Evolutionary conservation across 2,113 vertebrate genomes (phyloP).

Genomic region (Urocynchramus pylzowi): DNA sequence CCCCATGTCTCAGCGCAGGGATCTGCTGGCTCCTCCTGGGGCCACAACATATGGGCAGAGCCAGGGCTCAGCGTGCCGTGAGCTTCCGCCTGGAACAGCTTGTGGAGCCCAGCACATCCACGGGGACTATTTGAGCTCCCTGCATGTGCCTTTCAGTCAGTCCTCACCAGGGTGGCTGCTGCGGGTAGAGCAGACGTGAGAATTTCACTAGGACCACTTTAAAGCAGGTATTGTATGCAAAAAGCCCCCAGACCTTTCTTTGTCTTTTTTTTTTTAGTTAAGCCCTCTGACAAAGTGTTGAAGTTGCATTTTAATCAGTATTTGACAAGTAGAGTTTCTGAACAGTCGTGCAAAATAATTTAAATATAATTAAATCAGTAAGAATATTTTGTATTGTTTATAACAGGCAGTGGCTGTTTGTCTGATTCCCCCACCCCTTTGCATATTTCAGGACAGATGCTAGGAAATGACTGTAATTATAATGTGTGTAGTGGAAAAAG

Average conservation of each 20-base stretch:
- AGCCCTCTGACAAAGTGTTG: neutral
- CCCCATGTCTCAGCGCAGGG: neutral
- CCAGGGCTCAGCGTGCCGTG: neutral
- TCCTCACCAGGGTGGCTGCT: neutral
- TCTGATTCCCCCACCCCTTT: neutral
- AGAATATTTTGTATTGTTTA: neutral
- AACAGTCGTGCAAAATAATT: neutral
- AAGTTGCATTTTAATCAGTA: neutral
- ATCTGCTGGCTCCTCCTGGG: neutral
- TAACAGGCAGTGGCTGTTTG: neutral
- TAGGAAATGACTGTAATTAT: neutral
- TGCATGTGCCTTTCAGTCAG: neutral
- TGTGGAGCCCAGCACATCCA: neutral
- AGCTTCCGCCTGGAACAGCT: neutral
- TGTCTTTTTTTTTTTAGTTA: neutral
- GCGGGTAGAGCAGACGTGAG: neutral
- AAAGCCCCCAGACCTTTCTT: neutral
- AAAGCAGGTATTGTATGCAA: conserved; percentile 32
- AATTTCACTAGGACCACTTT: conserved; percentile 2
- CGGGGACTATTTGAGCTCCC: neutral
- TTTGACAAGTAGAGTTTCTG: neutral
- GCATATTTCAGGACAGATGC: neutral
- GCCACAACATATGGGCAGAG: neutral
- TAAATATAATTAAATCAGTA: neutral
- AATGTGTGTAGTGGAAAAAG: neutral